A percentile compares a stretch with the other conserved stretches of the same genome.
Conservation (phyloP, 2,797 vertebrate genomes). For the Alauda arvensis region DNA sequence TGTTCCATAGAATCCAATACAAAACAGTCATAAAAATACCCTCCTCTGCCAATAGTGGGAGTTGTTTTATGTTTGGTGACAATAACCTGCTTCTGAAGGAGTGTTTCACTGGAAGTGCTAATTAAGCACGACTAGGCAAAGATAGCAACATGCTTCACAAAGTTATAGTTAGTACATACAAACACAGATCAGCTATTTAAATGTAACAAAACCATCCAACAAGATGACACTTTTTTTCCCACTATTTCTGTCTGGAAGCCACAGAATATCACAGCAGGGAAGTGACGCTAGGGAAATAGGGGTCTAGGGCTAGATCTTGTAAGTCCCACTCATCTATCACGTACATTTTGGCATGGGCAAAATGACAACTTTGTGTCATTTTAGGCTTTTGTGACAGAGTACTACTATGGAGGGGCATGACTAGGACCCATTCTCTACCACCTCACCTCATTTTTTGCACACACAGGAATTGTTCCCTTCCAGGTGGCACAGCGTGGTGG, state of each 20-base stretch:
- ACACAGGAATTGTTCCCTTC: not conserved
- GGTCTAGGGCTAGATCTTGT: not conserved
- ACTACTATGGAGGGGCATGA: not conserved
- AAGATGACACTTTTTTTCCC: rapidly evolving
- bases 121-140: not conserved
- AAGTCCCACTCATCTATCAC: not conserved
- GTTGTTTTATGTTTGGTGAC: not conserved
- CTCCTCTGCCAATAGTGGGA: rapidly evolving
- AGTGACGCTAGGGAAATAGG: not conserved
- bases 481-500: rapidly evolving
- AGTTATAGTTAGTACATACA: not conserved
- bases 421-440: not conserved
- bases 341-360: not conserved
- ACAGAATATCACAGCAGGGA: not conserved
- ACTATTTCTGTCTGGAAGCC: not conserved
- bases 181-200: not conserved
- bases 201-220: not conserved
- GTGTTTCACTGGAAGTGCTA: not conserved
- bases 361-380: no score
- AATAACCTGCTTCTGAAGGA: not conserved
- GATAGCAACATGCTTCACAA: not conserved
- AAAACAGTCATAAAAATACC: not conserved
- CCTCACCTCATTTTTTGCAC: not conserved
- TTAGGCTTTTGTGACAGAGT: not conserved
- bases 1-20: not conserved